These are phyloP conservation scores for Tromatobia lineatoria DNA, from an alignment of 2,888 invertebrate species.

Conservation along the genomic window DNA sequence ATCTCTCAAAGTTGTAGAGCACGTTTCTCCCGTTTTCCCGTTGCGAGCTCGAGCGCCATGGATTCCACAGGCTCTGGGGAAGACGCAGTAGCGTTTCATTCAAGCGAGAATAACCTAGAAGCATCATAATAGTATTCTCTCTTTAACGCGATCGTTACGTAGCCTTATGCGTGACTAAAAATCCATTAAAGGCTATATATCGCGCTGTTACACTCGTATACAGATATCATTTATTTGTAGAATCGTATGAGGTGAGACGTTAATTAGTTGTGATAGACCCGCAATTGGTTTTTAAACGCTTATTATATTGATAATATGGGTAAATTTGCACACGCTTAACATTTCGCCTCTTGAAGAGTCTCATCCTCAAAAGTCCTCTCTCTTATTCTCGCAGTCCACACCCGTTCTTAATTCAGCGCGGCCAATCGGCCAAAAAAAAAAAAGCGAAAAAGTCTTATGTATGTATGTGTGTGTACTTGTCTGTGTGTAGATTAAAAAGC, in stretches of 20 bases:
- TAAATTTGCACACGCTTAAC: conserved; percentile 36
- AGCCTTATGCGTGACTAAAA: conserved; percentile 56
- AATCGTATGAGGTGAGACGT: conserved; percentile 12
- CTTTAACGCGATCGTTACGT: conserved; percentile 36
- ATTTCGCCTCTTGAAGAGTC: neutral
- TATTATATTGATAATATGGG: conserved; percentile 44
- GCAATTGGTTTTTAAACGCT: conserved; percentile 39
- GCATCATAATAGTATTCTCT: conserved; percentile 41
- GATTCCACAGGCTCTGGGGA: neutral
- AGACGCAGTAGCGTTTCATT: conserved; percentile 16
- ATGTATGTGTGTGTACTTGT: conserved; percentile 23
- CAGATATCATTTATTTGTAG: conserved; percentile 70
- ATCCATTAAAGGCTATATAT: conserved; percentile 50
- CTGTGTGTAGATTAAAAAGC: conserved; percentile 46
- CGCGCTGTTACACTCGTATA: conserved; percentile 37
- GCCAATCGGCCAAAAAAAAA: conserved; percentile 23
- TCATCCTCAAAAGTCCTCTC: neutral
- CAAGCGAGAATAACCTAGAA: conserved; percentile 44
- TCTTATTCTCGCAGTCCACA: conserved; percentile 5
- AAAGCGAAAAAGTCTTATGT: conserved; percentile 32
- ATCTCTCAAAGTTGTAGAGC: neutral
- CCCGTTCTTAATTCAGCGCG: conserved; percentile 4
- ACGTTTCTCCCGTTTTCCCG: conserved; percentile 20
- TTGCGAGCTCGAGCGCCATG: neutral
- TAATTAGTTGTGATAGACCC: conserved; percentile 49